A percentile compares a stretch with the other conserved stretches of the same genome.
Evolutionary conservation across 2,888 invertebrate genomes (phyloP).

Genomic region (Baccha elongata): DNA sequence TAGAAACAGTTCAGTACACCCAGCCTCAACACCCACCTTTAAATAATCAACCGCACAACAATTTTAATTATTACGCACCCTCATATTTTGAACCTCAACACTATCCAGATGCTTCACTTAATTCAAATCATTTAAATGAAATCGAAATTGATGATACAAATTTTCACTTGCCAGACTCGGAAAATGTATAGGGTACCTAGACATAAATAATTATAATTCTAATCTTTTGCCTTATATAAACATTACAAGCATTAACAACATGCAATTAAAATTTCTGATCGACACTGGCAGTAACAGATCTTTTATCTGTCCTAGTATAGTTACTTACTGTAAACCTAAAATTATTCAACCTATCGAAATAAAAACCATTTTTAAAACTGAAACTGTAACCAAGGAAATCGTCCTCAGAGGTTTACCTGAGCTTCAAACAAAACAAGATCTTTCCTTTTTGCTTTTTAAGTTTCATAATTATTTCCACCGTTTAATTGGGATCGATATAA

Average conservation of each 20-base stretch:
- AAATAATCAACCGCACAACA: not conserved
- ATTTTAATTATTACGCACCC: not conserved
- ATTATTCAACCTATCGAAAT: constrained; percentile 24
- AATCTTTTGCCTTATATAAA: constrained; percentile 34
- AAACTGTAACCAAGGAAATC: constrained; percentile 27
- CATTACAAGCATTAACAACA: not conserved
- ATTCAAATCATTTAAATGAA: constrained; percentile 10
- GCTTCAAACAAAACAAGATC: constrained; percentile 10
- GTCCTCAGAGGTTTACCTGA: constrained; percentile 24
- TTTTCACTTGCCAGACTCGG: constrained; percentile 37
- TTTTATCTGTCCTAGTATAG: constrained; percentile 19
- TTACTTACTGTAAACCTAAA: constrained; percentile 1
- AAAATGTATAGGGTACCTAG: constrained; percentile 24
- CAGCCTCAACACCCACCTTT: no score
- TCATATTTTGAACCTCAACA: constrained; percentile 1
- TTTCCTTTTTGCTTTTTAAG: constrained; percentile 44
- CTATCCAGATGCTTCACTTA: not conserved
- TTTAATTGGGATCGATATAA: constrained; percentile 52
- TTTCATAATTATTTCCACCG: no score
- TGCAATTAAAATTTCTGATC: constrained; percentile 22
- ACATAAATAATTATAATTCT: constrained; percentile 23
- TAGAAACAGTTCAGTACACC: not conserved
- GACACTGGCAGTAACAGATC: no score
- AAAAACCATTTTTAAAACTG: constrained; percentile 28
- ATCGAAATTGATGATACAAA: constrained; percentile 27